Conservation (phyloP, 1,140 invertebrate species). For the Oreohelix idahoensis region DNA sequence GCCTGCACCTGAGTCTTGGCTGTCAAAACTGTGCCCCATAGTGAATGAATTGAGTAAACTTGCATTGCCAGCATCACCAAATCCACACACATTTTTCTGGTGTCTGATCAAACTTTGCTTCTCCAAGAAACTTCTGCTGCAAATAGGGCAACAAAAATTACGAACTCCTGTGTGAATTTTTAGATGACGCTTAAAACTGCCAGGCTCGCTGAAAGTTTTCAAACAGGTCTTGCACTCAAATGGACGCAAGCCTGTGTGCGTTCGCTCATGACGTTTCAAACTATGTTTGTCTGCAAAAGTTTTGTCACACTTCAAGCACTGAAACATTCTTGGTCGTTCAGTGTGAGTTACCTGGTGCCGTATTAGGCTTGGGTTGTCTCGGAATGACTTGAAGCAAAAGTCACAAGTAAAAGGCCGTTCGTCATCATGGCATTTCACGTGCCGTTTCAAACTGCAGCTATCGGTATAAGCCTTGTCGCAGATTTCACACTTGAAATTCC, state of each 20-base stretch:
- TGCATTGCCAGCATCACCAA: background rate
- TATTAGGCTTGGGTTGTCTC: background rate
- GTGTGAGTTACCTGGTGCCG: constrained; percentile 80
- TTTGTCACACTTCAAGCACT: constrained; percentile 66
- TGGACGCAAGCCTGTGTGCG: constrained; percentile 81
- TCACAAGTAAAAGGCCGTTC: constrained; percentile 24
- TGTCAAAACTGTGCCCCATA: background rate
- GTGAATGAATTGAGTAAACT: background rate
- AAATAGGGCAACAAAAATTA: constrained; percentile 39
- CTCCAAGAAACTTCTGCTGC: constrained; percentile 43
- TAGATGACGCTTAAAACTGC: constrained; percentile 44
- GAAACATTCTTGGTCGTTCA: constrained; percentile 63
- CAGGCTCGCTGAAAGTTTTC: constrained; percentile 46
- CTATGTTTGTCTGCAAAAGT: constrained; percentile 42
- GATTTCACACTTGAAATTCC: constrained; percentile 19
- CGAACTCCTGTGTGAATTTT: constrained; percentile 47
- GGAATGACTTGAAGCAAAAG: constrained; percentile 31
- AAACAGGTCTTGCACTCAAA: constrained; percentile 42
- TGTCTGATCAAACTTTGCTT: constrained; percentile 36
- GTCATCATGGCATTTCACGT: constrained; percentile 16
- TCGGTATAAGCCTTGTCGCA: constrained; percentile 31
- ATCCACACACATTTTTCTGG: constrained; percentile 35
- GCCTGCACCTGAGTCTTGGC: background rate
- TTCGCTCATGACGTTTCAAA: constrained; percentile 66
- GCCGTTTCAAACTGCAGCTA: constrained; percentile 30